Evolutionary conservation across 2,113 vertebrate species (phyloP).

Genomic region (Cyprinodon tularosa): DNA sequence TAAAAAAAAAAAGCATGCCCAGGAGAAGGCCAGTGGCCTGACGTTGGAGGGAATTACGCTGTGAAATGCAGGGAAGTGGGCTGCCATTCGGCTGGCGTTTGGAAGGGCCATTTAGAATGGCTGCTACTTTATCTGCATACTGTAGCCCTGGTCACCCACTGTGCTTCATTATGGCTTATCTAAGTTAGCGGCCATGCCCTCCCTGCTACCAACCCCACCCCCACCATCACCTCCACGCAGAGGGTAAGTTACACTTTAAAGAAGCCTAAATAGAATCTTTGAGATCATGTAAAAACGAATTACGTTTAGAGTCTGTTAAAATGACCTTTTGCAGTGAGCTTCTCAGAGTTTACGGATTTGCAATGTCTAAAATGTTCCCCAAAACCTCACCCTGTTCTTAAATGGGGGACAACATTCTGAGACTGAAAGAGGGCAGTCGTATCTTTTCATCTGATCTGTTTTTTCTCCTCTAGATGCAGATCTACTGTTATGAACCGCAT

Average conservation of each 20-base stretch:
- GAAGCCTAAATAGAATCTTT: neutral
- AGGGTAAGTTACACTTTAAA: neutral
- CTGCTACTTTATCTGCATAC: no score
- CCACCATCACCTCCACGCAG: no score
- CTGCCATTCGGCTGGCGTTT: no score
- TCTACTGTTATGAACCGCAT: conserved; percentile 89
- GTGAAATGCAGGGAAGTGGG: no score
- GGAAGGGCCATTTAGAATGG: no score
- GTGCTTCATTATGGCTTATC: no score
- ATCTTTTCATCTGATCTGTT: neutral
- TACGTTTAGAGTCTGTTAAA: neutral
- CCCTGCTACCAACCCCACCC: no score
- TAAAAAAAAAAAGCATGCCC: no score
- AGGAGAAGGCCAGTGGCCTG: no score
- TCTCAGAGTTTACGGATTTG: neutral
- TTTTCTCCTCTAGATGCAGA: conserved; percentile 89
- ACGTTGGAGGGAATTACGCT: no score
- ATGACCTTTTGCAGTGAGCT: neutral
- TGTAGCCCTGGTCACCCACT: no score
- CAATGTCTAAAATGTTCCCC: neutral
- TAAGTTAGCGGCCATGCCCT: no score
- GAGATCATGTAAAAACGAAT: neutral
- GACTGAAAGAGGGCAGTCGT: neutral
- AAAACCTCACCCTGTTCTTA: neutral
- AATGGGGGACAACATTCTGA: neutral